Evolutionary conservation across 1,140 invertebrate genomes (phyloP).

Genomic region (Tachypleus tridentatus): DNA sequence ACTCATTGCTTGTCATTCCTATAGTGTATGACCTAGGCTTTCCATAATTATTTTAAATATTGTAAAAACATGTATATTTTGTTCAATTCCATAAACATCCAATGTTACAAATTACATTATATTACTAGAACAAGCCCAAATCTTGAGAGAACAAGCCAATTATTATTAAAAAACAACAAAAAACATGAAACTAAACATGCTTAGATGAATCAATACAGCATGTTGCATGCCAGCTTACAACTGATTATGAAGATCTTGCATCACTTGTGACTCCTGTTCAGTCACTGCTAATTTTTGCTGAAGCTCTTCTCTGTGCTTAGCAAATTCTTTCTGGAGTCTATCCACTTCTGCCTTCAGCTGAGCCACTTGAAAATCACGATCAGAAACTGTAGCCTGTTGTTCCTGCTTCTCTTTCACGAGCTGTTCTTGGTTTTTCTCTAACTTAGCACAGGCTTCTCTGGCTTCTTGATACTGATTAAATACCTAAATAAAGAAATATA

Average conservation of each 20-base stretch:
- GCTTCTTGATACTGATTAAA: background rate
- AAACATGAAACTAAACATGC: too few species aligned
- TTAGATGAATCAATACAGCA: too few species aligned
- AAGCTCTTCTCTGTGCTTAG: conserved; percentile 17
- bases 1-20: too few species aligned
- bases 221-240: conserved; percentile 5
- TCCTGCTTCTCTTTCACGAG: conserved; percentile 11
- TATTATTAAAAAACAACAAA: too few species aligned
- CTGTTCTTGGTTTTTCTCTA: conserved; percentile 7
- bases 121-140: too few species aligned
- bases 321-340: conserved; percentile 16
- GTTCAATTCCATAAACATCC: too few species aligned
- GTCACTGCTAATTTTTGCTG: conserved; percentile 19
- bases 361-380: conserved; percentile 16
- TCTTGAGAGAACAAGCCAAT: too few species aligned
- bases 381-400: conserved; percentile 12
- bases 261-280: conserved; percentile 9
- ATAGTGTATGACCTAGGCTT: too few species aligned
- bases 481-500: too few species aligned
- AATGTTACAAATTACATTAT: too few species aligned
- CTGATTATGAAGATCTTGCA: conserved; percentile 17
- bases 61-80: too few species aligned
- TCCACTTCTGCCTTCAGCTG: conserved; percentile 18
- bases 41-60: too few species aligned
- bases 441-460: conserved; percentile 6